Base-by-base conservation (phyloP, 35 echinoderm and acorn worm species). In the Stichopus chloronotus region DNA sequence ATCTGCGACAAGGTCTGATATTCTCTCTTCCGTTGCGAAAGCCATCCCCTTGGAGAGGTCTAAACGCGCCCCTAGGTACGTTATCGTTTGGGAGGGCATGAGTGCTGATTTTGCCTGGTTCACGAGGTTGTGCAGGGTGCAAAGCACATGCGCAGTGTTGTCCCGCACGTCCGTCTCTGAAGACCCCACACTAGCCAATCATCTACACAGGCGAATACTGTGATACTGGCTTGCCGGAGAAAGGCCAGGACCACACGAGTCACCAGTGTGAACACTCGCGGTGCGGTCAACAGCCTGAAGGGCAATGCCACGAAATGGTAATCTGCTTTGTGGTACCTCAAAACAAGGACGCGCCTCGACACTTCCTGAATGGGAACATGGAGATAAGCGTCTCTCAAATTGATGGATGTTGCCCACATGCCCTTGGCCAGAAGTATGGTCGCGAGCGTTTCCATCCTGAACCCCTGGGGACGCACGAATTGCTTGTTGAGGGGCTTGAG, bases 151-250 rank as follows among this genome's bases (percentile, higher is more conserved):
- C 20, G 76, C 3, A 5, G 56, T 63, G 58, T 83, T 78, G 14
- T 24, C 2, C 9, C 9, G 4, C 17, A 71, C 23, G 4, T 52
- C 23, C 1, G 16, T 59, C 53, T 53, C 4, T 16, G 74, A 65
- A 5, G 65, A 4, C 10, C 76, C 94, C 43, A 58, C 7, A 95
- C 25, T 2, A 95, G 63, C 94, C 94, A 95, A 21, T 92, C 90
- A 63, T 92, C 94, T n/a, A 95, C 90, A 25, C 76, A 94, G 9
- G 79, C 7, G 25, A 77, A 92, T 9, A 92, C 14, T 7, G 25
- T 11, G 25, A 92, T 87, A 11, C 89, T 14, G 14, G 22, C 8
- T 5, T 58, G 58, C 8, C 55, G 78, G 2, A 94, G 69, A 19
- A 59, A 60, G 0, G 94, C 80, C 6, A 22, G 19, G 4, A 21